Conservation (phyloP, 2,888 invertebrate species). For the Diaperis boleti region DNA sequence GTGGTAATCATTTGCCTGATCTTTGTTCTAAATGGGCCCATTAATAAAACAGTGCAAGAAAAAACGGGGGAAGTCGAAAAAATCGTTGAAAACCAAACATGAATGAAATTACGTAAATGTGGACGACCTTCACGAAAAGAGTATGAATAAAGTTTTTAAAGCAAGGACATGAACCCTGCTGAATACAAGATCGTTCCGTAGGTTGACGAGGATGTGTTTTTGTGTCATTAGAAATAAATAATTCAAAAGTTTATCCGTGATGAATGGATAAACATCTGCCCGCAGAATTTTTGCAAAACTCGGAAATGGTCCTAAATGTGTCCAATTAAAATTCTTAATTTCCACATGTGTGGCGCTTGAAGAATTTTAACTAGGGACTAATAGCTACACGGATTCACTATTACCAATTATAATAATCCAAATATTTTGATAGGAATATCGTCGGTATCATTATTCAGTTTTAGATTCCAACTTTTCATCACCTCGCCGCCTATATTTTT, state of each 20-base stretch:
- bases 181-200: neutral
- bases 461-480: slow-evolving; percentile 32
- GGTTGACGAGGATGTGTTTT: neutral
- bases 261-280: slow-evolving; percentile 14
- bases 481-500: slow-evolving; percentile 27
- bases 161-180: slow-evolving; percentile 19
- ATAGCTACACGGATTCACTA: slow-evolving; percentile 32
- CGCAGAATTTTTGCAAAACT: neutral
- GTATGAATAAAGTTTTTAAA: slow-evolving; percentile 25
- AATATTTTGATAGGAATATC: slow-evolving; percentile 41
- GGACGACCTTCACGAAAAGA: slow-evolving; percentile 11
- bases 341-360: slow-evolving; percentile 15
- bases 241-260: slow-evolving; percentile 1
- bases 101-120: slow-evolving; percentile 29
- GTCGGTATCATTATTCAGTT: slow-evolving; percentile 25
- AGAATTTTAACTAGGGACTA: slow-evolving; percentile 37
- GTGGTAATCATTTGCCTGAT: slow-evolving; percentile 19
- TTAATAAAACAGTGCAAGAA: slow-evolving; percentile 12
- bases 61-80: slow-evolving; percentile 18
- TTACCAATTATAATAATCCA: slow-evolving; percentile 42
- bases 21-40: slow-evolving; percentile 16
- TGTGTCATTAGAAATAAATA: slow-evolving; percentile 5
- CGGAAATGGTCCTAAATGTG: neutral
- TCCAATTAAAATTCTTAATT: slow-evolving; percentile 26
- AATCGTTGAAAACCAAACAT: slow-evolving; percentile 20